Base-by-base conservation (phyloP, 2,113 vertebrate species). In the Nothobranchius furzeri region DNA sequence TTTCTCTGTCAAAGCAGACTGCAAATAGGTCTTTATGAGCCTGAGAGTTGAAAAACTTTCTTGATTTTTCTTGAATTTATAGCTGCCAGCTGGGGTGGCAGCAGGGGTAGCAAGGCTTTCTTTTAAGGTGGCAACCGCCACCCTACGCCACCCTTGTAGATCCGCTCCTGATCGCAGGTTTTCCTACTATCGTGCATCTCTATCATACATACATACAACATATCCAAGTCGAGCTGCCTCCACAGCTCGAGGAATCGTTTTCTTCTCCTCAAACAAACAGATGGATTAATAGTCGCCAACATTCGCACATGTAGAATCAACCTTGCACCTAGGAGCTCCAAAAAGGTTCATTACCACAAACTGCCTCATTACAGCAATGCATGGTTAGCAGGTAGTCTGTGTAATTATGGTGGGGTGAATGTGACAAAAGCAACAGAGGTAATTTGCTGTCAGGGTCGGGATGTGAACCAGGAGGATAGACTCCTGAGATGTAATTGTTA, bases 381-480 rank as follows among this genome's bases (percentile, higher is more conserved):
- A 77, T 76, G 82, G 82, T 64, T 71, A 65, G 12, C 8, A 48
- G 61, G 76, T 76, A 76, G 77, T 87, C 88, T 88, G 84, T 85
- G 79, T 90, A 92, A 91, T 68, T 82, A 70, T 83, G 61, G 68
- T 12, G 1, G 9, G 14, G 24, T 52, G 12, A 64, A 68, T 75
- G 59, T 59, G 70, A 71, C 68, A 66, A 47, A 90, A 86, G 85
- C 71, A 73, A 72, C 88, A 74, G 85, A 6, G 35, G 90, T 92
- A 77, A 92, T 93, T 93, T 93, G 87, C 82, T 89, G 90, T 93
- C 86, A 92, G 86, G 83, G 90, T 89, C 79, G 67, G 82, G 37
- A 40, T 78, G 88, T 85, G 91, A 93, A 93, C 88, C 93, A 91
- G 89, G 75, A 37, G 51, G 58, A 74, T 24, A 36, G 43, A 35